Evolutionary conservation across 2,797 vertebrate genomes (phyloP), one percentile per base, ranked within the genome.

Genomic region (Avahi laniger): DNA sequence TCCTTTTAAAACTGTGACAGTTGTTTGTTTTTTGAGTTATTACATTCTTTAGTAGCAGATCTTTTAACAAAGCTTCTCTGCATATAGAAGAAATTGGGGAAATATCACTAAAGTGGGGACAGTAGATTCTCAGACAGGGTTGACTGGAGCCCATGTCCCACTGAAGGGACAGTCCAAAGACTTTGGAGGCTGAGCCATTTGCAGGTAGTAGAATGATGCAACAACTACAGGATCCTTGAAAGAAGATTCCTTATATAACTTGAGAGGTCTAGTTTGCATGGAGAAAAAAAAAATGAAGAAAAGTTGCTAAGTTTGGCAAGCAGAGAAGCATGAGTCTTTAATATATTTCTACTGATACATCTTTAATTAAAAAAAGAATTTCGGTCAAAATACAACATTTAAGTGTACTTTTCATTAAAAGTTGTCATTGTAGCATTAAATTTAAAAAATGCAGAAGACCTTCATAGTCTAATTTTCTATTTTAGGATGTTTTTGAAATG

Each of bases 401-500:
- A 80, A 94, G 46, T 84, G 38, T 93, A 41, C 35, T 28, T 80
- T 97, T 80, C 78, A n/a, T 78, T 85, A 73, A 93, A 86, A 70
- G 26, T 2, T 61, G 4, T 80, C 78, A 63, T 57, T 82, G 38
- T 38, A 78, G 7, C 57, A 46, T 92, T 94, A 73, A 81, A 52
- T 89, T 26, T n/a, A n/a, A 83, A 52, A 93, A 93, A 83, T 89
- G 24, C 35, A 95, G 46, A 94, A 82, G 79, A 75, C 9, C 26
- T 38, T 80, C 82, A 95, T 15, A 67, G 14, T 69, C 14, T 87
- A 30, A 85, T 94, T 95, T 96, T 76, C 78, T 46, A 28, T 93
- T 95, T 84, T 96, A 99, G 99, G 99, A 99, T 70, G 98, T 99
- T 94, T 99, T 99, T 98, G 99, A 99, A 98, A 98, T 97, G 17